These are phyloP conservation scores for Strix aluco DNA, from an alignment of 2,113 vertebrate species.

Conservation along the genomic window DNA sequence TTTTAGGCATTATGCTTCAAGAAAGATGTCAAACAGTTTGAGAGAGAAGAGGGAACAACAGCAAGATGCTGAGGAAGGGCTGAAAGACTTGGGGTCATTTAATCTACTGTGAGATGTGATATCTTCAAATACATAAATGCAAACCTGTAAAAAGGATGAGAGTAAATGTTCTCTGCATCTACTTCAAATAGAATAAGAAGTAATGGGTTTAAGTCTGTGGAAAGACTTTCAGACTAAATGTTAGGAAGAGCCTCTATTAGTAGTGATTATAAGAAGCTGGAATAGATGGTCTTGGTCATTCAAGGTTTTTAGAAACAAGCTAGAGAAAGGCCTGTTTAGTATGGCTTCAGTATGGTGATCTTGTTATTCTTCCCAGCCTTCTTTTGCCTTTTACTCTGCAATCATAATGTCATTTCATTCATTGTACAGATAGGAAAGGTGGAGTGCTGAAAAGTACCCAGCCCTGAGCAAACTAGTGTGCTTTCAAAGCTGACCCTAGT, in stretches of 20 bases:
- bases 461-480: background rate
- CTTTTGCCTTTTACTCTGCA: background rate
- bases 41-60: background rate
- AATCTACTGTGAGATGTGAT: background rate
- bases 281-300: background rate
- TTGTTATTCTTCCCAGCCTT: background rate
- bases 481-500: background rate
- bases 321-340: background rate
- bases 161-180: background rate
- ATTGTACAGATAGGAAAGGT: background rate
- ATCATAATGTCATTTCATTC: background rate
- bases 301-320: background rate
- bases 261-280: background rate
- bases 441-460: background rate
- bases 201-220: background rate
- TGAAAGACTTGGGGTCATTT: background rate
- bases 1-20: background rate
- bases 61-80: background rate
- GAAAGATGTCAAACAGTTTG: background rate
- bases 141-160: background rate
- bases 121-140: background rate
- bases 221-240: background rate
- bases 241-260: background rate
- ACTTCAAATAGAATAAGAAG: background rate
- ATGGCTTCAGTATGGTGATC: background rate